Evolutionary conservation across 2,888 invertebrate genomes (phyloP).

Genomic region (Pyrocoelia pectoralis): DNA sequence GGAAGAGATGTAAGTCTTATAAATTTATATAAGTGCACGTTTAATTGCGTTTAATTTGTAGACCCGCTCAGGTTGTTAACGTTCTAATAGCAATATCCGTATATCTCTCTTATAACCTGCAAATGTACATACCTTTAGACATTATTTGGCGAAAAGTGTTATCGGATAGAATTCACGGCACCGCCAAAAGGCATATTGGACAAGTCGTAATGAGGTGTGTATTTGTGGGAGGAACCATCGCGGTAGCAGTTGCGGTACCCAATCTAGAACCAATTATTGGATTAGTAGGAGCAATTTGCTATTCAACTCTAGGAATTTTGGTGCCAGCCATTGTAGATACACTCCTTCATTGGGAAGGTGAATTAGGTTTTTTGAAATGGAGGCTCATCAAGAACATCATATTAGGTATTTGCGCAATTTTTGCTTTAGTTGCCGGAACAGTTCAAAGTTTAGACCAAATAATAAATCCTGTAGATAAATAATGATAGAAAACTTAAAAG

Average conservation of each 20-base stretch:
- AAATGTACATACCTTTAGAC: conserved; percentile 93
- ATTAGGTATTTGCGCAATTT: conserved; percentile 67
- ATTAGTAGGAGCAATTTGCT: conserved; percentile 81
- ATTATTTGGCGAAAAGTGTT: conserved; percentile 83
- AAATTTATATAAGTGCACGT: not conserved
- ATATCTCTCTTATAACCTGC: conserved; percentile 91
- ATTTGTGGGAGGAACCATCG: conserved; percentile 68
- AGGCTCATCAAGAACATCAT: conserved; percentile 71
- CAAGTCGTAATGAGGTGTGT: conserved; percentile 64
- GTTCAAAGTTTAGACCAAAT: conserved; percentile 16
- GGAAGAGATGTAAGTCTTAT: conserved; percentile 67
- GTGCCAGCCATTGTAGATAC: conserved; percentile 79
- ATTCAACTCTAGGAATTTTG: conserved; percentile 73
- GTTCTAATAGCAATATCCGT: conserved; percentile 88
- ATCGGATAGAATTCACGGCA: conserved; percentile 58
- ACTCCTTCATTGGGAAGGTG: conserved; percentile 73
- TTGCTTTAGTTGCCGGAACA: conserved; percentile 73
- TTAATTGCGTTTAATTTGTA: conserved; percentile 54
- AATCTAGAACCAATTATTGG: conserved; percentile 87
- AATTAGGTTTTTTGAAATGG: conserved; percentile 71
- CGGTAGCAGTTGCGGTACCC: conserved; percentile 80
- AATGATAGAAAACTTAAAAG: no score
- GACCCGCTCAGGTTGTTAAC: conserved; percentile 81
- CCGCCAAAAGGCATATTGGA: conserved; percentile 60
- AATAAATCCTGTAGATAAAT: not conserved